Conservation (phyloP, 2,113 vertebrate species). For the Pseudopipra pipra region DNA sequence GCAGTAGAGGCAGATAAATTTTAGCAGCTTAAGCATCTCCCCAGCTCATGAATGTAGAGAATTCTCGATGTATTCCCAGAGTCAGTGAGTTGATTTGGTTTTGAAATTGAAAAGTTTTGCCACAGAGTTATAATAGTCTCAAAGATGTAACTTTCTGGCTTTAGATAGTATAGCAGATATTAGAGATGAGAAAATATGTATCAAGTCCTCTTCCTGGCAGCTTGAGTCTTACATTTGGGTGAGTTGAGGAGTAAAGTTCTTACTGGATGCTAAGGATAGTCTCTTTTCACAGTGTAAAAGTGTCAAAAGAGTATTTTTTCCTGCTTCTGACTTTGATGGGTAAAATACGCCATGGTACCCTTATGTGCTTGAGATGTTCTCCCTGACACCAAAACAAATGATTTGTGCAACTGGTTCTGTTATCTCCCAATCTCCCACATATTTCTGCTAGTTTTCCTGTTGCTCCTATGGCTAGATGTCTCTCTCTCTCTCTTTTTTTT, state of each 20-base stretch:
- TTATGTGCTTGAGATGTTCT: not conserved
- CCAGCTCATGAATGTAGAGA: not conserved
- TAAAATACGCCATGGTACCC: not conserved
- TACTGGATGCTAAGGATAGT: not conserved
- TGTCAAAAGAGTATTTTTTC: not conserved
- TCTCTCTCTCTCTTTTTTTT: not conserved
- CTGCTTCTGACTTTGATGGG: not conserved
- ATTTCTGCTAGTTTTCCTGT: not conserved
- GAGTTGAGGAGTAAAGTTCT: not conserved
- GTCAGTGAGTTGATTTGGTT: not conserved
- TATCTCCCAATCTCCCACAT: not conserved
- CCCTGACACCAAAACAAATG: not conserved
- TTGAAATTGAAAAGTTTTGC: not conserved
- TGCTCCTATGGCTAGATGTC: not conserved
- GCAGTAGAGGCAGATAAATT: not conserved
- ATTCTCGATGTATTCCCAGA: not conserved
- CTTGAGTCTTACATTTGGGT: not conserved
- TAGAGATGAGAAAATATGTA: not conserved
- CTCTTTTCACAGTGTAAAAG: not conserved
- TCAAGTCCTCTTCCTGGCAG: not conserved
- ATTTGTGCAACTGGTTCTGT: not conserved
- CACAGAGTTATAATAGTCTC: not conserved
- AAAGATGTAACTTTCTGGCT: not conserved
- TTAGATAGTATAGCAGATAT: not conserved
- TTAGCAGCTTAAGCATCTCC: not conserved